Evolutionary conservation across 2,113 vertebrate species (phyloP), one percentile per base, ranked within the genome.

Genomic region (Siphamia tubifer): DNA sequence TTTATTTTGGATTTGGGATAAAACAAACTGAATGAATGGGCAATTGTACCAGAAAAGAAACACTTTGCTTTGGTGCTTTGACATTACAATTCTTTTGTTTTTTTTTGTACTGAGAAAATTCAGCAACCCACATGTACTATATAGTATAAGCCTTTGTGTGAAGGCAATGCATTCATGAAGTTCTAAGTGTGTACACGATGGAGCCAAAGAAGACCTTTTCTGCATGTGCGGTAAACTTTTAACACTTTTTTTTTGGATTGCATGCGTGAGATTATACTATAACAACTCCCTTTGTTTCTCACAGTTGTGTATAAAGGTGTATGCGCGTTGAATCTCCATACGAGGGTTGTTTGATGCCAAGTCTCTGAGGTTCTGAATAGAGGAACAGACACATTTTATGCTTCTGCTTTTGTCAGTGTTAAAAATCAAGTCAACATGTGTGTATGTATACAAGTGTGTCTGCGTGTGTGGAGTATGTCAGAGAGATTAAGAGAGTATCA

Each of bases 351-450:
- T 53, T 56, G 72, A 66, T 72, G 49, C 44, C 67, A 71, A 31
- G 31, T 40, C 51, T 63, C 52, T 4, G 25, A 63, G 49, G 25
- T 36, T 24, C 39, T 58, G 63, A 79, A 40, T 36, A 47, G 53
- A 78, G 45, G 52, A 77, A 73, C 69, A 82, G 67, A 63, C 63
- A 34, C 31, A 65, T 47, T 66, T 77, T 58, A 57, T 53, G 38
- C 68, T 64, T 64, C 52, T 65, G 35, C 38, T 51, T 77, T 58
- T 63, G 66, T 62, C 40, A 42, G 43, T 2, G 13, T 19, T 11
- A 8, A 19, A 55, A 23, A 51, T n/a, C 36, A 54, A 6, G 19
- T 34, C 19, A 8, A 10, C 2, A 24, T n/a, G 7, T 27, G 23
- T 61, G 47, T 61, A 36, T 38, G 23, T 30, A 19, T 62, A n/a